These are phyloP conservation scores for Ceyx margarethae DNA, from an alignment of 2,113 vertebrate species.

Conservation along the genomic window DNA sequence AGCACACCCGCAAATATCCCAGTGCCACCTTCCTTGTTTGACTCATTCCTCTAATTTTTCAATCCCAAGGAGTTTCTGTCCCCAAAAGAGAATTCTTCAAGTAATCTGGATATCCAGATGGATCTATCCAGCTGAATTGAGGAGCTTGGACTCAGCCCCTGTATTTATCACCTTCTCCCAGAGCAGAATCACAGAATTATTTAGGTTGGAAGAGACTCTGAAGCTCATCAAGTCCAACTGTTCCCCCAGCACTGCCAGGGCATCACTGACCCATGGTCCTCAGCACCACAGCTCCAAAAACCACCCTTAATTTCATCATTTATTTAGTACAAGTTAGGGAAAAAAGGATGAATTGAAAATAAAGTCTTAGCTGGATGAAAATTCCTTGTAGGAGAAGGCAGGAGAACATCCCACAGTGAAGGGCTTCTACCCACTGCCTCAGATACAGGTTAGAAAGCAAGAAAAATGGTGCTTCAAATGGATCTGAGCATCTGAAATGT, in stretches of 20 bases:
- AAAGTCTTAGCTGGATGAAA: neutral
- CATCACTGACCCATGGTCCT: too few species aligned
- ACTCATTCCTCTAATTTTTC: neutral
- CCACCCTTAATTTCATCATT: neutral
- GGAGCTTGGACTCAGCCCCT: neutral
- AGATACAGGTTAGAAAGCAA: neutral
- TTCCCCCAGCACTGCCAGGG: too few species aligned
- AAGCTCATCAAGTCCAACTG: too few species aligned
- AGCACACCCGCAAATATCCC: neutral
- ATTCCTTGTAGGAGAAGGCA: neutral
- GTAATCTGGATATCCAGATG: neutral
- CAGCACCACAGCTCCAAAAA: neutral
- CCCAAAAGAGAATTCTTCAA: neutral
- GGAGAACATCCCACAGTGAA: neutral
- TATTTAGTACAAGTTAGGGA: neutral
- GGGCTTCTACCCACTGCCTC: neutral
- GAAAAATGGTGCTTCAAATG: neutral
- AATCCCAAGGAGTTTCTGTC: neutral
- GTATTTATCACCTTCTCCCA: neutral
- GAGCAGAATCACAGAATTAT: too few species aligned
- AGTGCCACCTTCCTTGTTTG: accelerated
- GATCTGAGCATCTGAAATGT: neutral
- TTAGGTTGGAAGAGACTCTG: too few species aligned
- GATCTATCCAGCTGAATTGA: neutral
- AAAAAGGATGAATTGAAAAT: neutral